Base-by-base conservation (phyloP, 2,113 vertebrate species). In the Taurulus bubalis region DNA sequence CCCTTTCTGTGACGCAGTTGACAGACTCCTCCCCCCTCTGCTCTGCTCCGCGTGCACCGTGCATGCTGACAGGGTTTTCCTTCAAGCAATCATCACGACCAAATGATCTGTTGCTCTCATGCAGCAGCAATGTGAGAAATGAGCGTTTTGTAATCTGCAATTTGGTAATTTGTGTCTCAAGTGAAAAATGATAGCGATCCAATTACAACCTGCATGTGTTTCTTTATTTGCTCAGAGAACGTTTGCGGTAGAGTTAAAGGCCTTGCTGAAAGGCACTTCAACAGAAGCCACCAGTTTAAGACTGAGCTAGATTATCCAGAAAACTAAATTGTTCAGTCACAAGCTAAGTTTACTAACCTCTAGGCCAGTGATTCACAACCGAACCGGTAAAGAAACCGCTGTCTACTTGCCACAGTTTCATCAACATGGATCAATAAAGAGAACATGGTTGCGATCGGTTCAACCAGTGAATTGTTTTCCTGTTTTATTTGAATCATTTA, bases 1-100 rank as follows among this genome's bases (percentile, higher is more conserved):
- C 66, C 87, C 86, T 75, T 22, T 34, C 0, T 26, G 71, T 89
- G 90, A 90, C 89, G 88, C 63, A 72, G 3, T 12, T 56, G 58
- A 12, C 68, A 38, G 75, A 15, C 64, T 79, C 79, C 67, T 74
- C 79, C 75, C 79, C 75, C 36, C 58, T 72, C 64, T 5, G 36
- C 51, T 55, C 60, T 4, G 3, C 58, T 60, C 42, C 42, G 1
- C 22, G 11, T 8, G 45, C 49, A 11, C 32, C 49, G 67, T 59
- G 56, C 71, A 8, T 12, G 66, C 70, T 36, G 73, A 78, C 66
- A 66, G 72, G 78, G 82, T 62, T 83, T 84, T 78, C 84, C 80
- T 66, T 73, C 24, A 8, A 32, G 20, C 55, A 4, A 55, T 47
- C 42, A 22, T 20, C 3, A 28, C n/a, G 7, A 59, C 56, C 28